phyloP scores from a whole-genome alignment of 2,888 invertebrate species.

The Erebia ligea region DNA sequence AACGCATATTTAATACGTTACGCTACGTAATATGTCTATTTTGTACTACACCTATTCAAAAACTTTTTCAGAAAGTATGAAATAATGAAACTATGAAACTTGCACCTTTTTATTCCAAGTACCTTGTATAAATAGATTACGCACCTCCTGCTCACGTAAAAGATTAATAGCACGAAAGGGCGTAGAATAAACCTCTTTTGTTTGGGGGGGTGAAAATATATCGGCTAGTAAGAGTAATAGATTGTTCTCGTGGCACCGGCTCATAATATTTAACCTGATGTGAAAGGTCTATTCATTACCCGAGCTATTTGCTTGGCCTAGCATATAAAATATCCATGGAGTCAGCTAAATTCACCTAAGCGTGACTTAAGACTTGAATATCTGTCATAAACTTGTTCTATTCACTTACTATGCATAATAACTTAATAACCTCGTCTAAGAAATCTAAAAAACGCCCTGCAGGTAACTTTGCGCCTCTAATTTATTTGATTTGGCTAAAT shows the following conservation, averaged over 20 bases:
- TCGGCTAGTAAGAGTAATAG: conserved; percentile 35
- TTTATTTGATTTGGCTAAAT: too few relatives aligned
- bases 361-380: conserved; percentile 11
- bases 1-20: too few relatives aligned
- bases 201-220: conserved; percentile 37
- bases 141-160: conserved; percentile 5
- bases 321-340: conserved; percentile 21
- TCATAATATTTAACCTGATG: conserved; percentile 35
- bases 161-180: conserved; percentile 29
- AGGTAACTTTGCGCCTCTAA: neutral
- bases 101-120: neutral
- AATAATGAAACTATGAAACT: neutral
- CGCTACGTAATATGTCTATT: too few relatives aligned
- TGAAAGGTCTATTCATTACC: conserved; percentile 33
- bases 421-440: conserved; percentile 8
- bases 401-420: neutral
- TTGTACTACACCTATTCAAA: too few relatives aligned
- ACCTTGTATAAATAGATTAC: conserved; percentile 1
- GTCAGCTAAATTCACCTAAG: conserved; percentile 17
- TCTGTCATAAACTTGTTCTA: conserved; percentile 4
- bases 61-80: too few relatives aligned
- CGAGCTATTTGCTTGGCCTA: conserved; percentile 17
- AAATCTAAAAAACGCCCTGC: neutral
- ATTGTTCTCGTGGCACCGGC: conserved; percentile 35
- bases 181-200: conserved; percentile 34